Evolutionary conservation across 2,113 vertebrate genomes (phyloP).

Genomic region (Catharus minimus): DNA sequence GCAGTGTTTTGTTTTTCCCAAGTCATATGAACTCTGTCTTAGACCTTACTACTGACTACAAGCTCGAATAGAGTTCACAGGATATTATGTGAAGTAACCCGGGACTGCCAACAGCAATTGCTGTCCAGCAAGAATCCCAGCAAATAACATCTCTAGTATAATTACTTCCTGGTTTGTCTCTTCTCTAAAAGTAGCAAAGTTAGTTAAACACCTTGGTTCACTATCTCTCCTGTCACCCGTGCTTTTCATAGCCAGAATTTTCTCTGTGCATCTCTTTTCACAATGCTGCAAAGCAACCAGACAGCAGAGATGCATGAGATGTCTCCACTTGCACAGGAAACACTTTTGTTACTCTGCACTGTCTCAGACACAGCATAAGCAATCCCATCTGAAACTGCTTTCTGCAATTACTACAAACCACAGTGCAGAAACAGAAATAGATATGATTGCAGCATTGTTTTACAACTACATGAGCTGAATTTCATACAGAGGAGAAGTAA

Average conservation of each 20-base stretch:
- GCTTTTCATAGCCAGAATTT: background rate
- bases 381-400: background rate
- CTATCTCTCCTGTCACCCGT: background rate
- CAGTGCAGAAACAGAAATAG: conserved; percentile 8
- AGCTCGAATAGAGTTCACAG: background rate
- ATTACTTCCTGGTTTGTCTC: background rate
- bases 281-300: background rate
- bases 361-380: background rate
- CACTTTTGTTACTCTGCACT: background rate
- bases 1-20: background rate
- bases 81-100: background rate
- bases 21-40: background rate
- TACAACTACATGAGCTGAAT: background rate
- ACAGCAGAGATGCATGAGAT: background rate
- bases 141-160: background rate
- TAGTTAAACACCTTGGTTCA: conserved; percentile 22
- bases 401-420: background rate
- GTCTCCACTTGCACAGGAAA: background rate
- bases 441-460: background rate
- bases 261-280: background rate
- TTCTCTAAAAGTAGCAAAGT: background rate
- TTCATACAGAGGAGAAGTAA: background rate
- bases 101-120: background rate
- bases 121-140: background rate
- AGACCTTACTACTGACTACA: background rate